Evolutionary conservation across 1,140 invertebrate genomes (phyloP).

Genomic region (Andricus grossulariae): DNA sequence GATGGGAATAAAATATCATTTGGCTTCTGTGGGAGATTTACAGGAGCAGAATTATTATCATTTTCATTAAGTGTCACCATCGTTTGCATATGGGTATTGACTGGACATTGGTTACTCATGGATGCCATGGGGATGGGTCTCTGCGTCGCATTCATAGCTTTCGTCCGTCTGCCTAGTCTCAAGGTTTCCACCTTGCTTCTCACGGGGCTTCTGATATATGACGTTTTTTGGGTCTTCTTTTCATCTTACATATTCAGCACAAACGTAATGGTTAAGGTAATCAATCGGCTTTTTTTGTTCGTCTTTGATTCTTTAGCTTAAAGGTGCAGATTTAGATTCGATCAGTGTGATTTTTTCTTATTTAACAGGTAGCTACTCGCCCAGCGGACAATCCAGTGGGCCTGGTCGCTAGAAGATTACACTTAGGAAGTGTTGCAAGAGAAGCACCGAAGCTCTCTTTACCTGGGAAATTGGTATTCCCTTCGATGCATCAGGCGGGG

Average conservation of each 20-base stretch:
- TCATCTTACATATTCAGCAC: slow-evolving; percentile 99
- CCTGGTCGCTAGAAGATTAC: slow-evolving; percentile 92
- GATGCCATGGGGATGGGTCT: slow-evolving; percentile 98
- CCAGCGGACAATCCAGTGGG: slow-evolving; percentile 98
- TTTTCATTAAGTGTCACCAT: slow-evolving; percentile 94
- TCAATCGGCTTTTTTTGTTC: not conserved
- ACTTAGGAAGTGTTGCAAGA: slow-evolving; percentile 89
- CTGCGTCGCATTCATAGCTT: slow-evolving; percentile 97
- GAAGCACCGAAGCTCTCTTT: slow-evolving; percentile 96
- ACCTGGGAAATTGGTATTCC: slow-evolving; percentile 97
- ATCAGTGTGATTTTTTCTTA: slow-evolving; percentile 2
- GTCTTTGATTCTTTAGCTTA: no score
- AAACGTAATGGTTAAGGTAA: slow-evolving; percentile 98
- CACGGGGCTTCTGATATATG: slow-evolving; percentile 95
- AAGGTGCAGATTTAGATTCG: not conserved
- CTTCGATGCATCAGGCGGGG: slow-evolving; percentile 95
- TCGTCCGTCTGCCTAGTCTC: slow-evolving; percentile 95
- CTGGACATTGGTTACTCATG: slow-evolving; percentile 98
- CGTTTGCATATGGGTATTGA: slow-evolving; percentile 97
- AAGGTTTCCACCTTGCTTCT: slow-evolving; percentile 97
- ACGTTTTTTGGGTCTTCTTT: slow-evolving; percentile 99
- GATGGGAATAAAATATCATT: slow-evolving; percentile 94
- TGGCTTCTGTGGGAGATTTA: slow-evolving; percentile 92
- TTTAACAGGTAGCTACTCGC: slow-evolving; percentile 84
- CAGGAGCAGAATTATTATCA: slow-evolving; percentile 94